These are phyloP conservation scores for Rhegmatorhina hoffmannsi DNA, from an alignment of 2,113 vertebrate species.

Conservation along the genomic window DNA sequence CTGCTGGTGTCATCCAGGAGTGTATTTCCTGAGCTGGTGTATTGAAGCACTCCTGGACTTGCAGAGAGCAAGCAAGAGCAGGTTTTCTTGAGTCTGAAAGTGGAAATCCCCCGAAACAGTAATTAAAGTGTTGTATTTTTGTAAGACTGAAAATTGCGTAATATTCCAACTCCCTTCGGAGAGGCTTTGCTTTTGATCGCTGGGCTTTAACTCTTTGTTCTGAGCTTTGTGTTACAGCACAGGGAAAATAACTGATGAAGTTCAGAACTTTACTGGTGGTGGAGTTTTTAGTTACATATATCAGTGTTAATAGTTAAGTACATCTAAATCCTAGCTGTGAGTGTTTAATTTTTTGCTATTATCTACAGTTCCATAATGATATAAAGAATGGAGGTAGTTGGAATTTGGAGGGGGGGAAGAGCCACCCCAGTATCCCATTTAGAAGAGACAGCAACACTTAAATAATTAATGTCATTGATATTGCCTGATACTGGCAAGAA, in stretches of 20 bases:
- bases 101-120: constrained; percentile 56
- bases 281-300: neutral
- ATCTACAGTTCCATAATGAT: neutral
- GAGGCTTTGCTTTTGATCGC: neutral
- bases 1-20: constrained; percentile 45
- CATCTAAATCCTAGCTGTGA: neutral
- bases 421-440: neutral
- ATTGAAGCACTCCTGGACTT: neutral
- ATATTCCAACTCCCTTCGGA: neutral
- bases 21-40: constrained; percentile 39
- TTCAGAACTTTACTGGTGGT: neutral
- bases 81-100: neutral
- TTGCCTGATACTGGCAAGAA: neutral
- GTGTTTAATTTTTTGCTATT: neutral
- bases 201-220: neutral
- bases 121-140: neutral
- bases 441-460: neutral
- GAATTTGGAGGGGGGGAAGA: neutral
- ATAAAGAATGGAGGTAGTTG: neutral
- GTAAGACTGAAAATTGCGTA: neutral
- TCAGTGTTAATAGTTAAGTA: neutral
- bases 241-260: neutral
- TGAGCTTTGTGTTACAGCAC: neutral
- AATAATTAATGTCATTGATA: neutral
- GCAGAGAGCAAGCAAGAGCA: constrained; percentile 32